Evolutionary conservation across 1,140 invertebrate species (phyloP).

Genomic region (Drosophila guanche): DNA sequence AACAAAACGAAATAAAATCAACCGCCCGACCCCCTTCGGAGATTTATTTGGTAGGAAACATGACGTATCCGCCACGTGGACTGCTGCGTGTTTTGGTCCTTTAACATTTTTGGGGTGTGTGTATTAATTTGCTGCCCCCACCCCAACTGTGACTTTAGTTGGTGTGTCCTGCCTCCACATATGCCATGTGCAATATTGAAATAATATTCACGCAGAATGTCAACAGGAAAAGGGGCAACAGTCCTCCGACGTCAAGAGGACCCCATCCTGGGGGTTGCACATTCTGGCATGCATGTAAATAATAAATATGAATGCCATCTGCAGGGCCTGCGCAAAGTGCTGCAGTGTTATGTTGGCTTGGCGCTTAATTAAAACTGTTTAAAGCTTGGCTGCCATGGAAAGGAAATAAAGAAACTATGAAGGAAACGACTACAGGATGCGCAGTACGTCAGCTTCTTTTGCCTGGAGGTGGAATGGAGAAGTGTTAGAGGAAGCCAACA

Average conservation of each 20-base stretch:
- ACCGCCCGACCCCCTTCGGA: slow-evolving; percentile 41
- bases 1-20: slow-evolving; percentile 56
- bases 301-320: slow-evolving; percentile 47
- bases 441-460: no score
- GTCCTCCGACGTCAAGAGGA: background rate
- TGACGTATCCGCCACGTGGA: slow-evolving; percentile 59
- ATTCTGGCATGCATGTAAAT: slow-evolving; percentile 40
- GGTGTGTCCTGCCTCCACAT: background rate
- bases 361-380: slow-evolving; percentile 60
- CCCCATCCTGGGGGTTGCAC: background rate
- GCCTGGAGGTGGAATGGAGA: no score
- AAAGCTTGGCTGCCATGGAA: slow-evolving; percentile 10
- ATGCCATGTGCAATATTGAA: slow-evolving; percentile 38
- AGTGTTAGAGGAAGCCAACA: no score
- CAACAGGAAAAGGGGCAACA: background rate
- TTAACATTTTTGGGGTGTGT: background rate
- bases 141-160: slow-evolving; percentile 25
- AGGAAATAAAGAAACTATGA: no score
- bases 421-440: no score
- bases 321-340: slow-evolving; percentile 27
- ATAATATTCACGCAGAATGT: slow-evolving; percentile 43
- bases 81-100: background rate
- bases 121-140: slow-evolving; percentile 46
- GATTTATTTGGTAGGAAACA: slow-evolving; percentile 40
- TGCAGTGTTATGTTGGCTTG: slow-evolving; percentile 20